Base-by-base conservation (phyloP, 2,888 invertebrate species). In the Cistogaster globosa region DNA sequence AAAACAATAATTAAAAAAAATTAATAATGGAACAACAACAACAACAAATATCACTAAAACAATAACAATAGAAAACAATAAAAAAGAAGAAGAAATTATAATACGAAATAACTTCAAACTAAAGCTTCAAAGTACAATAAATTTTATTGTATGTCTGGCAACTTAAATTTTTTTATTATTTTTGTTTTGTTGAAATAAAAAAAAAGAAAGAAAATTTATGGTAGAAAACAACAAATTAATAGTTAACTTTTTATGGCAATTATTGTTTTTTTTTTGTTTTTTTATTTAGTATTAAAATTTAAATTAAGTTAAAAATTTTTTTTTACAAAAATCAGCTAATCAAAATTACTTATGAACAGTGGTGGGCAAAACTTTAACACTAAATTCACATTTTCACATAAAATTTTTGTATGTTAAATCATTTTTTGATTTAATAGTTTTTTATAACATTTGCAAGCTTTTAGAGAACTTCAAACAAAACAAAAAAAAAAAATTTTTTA, bases 21-120 rank as follows among this genome's bases (percentile, higher is more conserved):
- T 26, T 20, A 58, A 48, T 38, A 65, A 76, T 53, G 42, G 48
- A 77, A 63, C 22, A 69, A 60, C 18, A 77, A 60, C 18, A 77
- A 63, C 36, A 69, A 65, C 18, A 58, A 80, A 82, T 85, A 82
- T 76, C 82, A 82, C 75, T 75, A 71, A 57, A 78, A 79, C 68
- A 71, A 71, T 60, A 68, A 57, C 36, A 63, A 36, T 32, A 32
- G 32, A 75, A 76, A 14, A 26, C 6, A 14, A 62, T 3, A 65
- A 45, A 62, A 18, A 42, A 38, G 9, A 72, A 57, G 4, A 45
- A 48, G 6, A 32, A 12, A 26, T 16, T n/a, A 65, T 38, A 38
- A 32, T 51, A 63, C 45, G 65, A 38, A 38, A 48, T 55, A 65
- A 57, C 57, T 57, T 26, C 9, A 51, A 55, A 60, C 42, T 60